Conservation (phyloP, 2,797 vertebrate genomes). For the Gouania willdenowi region DNA sequence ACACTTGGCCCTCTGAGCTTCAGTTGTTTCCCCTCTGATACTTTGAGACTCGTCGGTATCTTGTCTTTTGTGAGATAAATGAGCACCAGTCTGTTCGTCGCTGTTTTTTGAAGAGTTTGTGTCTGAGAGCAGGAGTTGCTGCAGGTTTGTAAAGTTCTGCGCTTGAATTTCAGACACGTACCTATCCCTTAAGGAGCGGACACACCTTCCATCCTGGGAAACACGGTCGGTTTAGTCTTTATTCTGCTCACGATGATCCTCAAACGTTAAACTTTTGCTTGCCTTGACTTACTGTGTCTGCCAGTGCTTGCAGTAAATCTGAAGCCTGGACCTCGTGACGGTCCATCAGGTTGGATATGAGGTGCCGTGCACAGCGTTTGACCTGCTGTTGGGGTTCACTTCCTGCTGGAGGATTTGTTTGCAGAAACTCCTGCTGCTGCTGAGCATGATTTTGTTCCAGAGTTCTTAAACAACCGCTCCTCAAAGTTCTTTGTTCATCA, state of each 20-base stretch:
- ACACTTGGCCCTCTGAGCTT: neutral
- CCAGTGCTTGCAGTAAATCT: constrained; percentile 40
- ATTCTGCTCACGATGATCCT: no score
- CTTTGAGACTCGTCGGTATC: neutral
- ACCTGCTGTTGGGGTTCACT: constrained; percentile 16
- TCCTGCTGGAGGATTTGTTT: constrained; percentile 12
- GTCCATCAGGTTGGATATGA: constrained; percentile 61
- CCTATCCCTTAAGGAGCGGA: constrained; percentile 36
- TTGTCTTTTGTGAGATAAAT: neutral
- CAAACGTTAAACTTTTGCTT: neutral
- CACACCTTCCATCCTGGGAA: constrained; percentile 36
- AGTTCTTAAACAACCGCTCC: constrained; percentile 45
- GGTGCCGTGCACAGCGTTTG: constrained; percentile 46
- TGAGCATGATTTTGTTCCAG: constrained; percentile 51
- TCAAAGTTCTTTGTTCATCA: constrained; percentile 30
- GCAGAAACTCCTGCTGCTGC: no score
- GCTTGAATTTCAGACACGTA: constrained; percentile 45
- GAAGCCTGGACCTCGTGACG: constrained; percentile 63
- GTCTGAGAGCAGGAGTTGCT: constrained; percentile 48
- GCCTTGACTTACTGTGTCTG: constrained; percentile 44
- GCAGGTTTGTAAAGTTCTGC: constrained; percentile 30
- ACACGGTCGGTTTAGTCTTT: no score
- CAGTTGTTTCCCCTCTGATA: neutral
- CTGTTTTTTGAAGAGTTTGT: constrained; percentile 3
- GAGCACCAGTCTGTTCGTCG: constrained; percentile 4